Conservation (phyloP, 2,888 invertebrate species). For the Stegana nigrithorax region DNA sequence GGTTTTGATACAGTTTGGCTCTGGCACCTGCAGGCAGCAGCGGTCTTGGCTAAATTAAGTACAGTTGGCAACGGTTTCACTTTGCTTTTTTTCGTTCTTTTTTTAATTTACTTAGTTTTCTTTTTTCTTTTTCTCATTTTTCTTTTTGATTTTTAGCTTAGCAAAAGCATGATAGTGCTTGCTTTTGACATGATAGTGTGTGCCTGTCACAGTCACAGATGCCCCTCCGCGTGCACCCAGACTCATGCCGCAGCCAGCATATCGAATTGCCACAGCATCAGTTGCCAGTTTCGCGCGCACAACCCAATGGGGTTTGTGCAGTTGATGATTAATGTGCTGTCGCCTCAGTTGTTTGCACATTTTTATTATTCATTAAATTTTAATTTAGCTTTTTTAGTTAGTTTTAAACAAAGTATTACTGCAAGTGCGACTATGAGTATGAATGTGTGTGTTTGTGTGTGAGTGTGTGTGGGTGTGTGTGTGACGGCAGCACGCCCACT, state of each 20-base stretch:
- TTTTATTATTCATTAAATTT: slow-evolving; percentile 1
- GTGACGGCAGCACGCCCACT: too few relatives aligned
- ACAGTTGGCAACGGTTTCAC: background rate
- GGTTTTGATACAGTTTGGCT: too few relatives aligned
- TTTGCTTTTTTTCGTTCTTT: too few relatives aligned
- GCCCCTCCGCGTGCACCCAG: too few relatives aligned
- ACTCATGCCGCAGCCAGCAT: too few relatives aligned
- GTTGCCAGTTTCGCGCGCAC: too few relatives aligned
- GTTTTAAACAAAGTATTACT: background rate
- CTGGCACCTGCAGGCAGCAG: background rate
- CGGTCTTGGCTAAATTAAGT: background rate
- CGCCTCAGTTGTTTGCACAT: background rate
- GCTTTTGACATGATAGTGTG: background rate
- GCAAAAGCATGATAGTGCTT: background rate
- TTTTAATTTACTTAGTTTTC: too few relatives aligned
- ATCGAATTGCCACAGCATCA: too few relatives aligned
- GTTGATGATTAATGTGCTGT: background rate
- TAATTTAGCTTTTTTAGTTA: slow-evolving; percentile 5
- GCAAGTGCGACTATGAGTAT: slow-evolving; percentile 5
- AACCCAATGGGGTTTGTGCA: background rate
- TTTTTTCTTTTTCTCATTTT: too few relatives aligned
- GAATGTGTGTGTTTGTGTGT: background rate
- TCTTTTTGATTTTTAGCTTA: background rate
- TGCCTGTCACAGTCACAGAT: too few relatives aligned
- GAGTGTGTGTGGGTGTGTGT: slow-evolving; percentile 16